A percentile compares a stretch with the other conserved stretches of the same genome.
Conservation (phyloP, 2,113 vertebrate genomes). For the Paradoxurus hermaphroditus region DNA sequence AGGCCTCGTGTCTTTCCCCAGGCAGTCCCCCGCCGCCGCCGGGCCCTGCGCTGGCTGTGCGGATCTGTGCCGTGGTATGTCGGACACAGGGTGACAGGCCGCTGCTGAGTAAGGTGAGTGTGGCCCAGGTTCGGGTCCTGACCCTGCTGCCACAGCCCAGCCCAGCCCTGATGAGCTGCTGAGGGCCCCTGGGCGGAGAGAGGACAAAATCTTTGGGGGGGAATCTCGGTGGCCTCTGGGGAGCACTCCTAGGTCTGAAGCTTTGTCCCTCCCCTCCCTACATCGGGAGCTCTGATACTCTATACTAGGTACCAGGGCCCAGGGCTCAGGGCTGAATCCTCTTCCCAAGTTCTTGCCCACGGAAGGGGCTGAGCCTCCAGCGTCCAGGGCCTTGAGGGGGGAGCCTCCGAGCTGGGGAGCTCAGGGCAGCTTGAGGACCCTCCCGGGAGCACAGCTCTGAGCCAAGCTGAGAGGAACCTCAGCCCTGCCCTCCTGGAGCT, state of each 20-base stretch:
- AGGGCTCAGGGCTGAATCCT: background rate
- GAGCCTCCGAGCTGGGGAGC: background rate
- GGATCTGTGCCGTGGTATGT: conserved; percentile 83
- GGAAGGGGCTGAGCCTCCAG: background rate
- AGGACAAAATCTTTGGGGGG: background rate
- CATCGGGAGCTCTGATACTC: background rate
- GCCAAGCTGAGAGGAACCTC: background rate
- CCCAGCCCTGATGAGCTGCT: background rate
- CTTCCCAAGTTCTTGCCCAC: background rate
- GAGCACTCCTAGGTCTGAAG: background rate
- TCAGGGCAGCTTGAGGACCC: background rate
- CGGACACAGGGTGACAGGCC: conserved; percentile 82
- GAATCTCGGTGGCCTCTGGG: background rate
- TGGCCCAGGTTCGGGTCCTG: background rate
- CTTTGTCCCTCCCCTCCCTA: background rate
- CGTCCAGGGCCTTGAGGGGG: background rate
- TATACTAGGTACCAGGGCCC: background rate
- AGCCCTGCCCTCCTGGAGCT: background rate
- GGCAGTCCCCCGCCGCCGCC: background rate
- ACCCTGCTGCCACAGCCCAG: background rate
- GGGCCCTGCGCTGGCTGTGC: conserved; percentile 76
- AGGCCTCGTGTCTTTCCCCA: background rate
- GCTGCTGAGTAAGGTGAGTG: conserved; percentile 83
- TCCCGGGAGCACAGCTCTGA: background rate
- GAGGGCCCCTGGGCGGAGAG: background rate